Conservation (phyloP, 2,888 invertebrate genomes). For the Marronus borbonicus region DNA sequence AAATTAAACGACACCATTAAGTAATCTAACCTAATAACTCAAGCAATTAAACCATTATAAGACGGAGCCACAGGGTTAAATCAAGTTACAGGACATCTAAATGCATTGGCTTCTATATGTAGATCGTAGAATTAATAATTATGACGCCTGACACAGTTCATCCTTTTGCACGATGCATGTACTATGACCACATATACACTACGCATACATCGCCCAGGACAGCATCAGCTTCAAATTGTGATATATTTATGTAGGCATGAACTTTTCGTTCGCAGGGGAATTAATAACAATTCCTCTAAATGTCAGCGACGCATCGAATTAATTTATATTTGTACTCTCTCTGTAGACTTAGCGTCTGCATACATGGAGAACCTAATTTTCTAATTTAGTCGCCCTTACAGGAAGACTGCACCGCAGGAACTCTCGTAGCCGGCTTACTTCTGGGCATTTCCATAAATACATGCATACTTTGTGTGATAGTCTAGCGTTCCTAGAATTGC, state of each 20-base stretch:
- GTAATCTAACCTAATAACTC: neutral
- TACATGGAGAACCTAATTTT: slow-evolving; percentile 17
- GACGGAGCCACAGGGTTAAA: neutral
- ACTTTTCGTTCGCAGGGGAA: slow-evolving; percentile 5
- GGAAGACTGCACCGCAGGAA: neutral
- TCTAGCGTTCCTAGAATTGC: neutral
- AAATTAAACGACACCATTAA: neutral
- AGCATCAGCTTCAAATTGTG: neutral
- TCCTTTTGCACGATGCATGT: neutral
- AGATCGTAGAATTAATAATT: slow-evolving; percentile 2
- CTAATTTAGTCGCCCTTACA: neutral
- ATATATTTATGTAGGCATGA: slow-evolving; percentile 15
- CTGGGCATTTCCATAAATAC: slow-evolving; percentile 12
- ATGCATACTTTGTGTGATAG: slow-evolving; percentile 11
- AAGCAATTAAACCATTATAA: neutral
- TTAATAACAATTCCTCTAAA: slow-evolving; percentile 17
- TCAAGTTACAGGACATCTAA: slow-evolving; percentile 8
- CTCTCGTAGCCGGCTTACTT: neutral
- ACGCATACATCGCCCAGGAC: neutral
- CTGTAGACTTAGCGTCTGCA: neutral
- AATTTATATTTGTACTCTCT: neutral
- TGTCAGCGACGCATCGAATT: neutral
- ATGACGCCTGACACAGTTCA: neutral
- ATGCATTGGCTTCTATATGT: neutral
- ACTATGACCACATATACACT: no score